Conservation (phyloP, 2,888 invertebrate species). For the Leptinotarsa haldemani region DNA sequence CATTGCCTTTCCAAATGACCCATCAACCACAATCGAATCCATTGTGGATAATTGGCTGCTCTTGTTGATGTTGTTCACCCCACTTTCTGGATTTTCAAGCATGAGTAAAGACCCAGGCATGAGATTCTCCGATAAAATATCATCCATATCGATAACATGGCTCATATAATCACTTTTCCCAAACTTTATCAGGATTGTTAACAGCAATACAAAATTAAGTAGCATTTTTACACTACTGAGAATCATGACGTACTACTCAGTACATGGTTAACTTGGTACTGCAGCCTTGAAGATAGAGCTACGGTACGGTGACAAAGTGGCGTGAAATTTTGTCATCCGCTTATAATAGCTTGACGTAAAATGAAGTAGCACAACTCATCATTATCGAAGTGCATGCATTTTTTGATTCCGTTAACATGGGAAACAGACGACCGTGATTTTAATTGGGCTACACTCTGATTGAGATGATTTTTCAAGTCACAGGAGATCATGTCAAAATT, state of each 20-base stretch:
- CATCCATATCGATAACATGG: slow-evolving; percentile 69
- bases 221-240: not conserved
- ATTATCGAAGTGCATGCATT: slow-evolving; percentile 32
- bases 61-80: slow-evolving; percentile 9
- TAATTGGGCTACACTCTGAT: slow-evolving; percentile 12
- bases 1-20: slow-evolving; percentile 73
- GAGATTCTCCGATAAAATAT: slow-evolving; percentile 76
- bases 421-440: slow-evolving; percentile 13
- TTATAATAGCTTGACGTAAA: slow-evolving; percentile 44
- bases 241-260: not conserved
- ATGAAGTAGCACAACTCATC: slow-evolving; percentile 44
- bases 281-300: not conserved
- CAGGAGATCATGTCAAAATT: too few relatives aligned
- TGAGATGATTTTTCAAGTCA: not conserved
- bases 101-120: slow-evolving; percentile 76
- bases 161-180: slow-evolving; percentile 24
- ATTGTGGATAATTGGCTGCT: not conserved
- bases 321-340: slow-evolving; percentile 44
- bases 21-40: slow-evolving; percentile 61
- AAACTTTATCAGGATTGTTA: slow-evolving; percentile 6
- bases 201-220: not conserved
- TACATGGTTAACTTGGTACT: not conserved
- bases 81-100: slow-evolving; percentile 62
- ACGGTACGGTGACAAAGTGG: slow-evolving; percentile 35
- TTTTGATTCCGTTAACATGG: slow-evolving; percentile 36